Evolutionary conservation across 2,888 invertebrate genomes (phyloP), one percentile per base, ranked within the genome.

Genomic region (Ceramica pisi): DNA sequence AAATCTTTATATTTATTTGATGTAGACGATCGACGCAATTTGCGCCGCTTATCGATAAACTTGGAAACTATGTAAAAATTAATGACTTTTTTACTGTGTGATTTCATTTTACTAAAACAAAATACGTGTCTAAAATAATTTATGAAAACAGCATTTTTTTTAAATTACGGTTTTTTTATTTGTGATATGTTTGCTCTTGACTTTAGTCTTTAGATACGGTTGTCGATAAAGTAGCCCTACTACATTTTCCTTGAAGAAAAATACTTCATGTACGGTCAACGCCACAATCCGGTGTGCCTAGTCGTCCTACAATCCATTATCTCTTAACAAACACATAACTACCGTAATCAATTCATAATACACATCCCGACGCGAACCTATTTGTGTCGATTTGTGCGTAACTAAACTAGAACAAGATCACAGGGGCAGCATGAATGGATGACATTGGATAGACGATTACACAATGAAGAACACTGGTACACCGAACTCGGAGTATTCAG

Each of bases 351-450:
- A 75, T 81, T 76, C 63, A 65, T 76, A 78, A 78, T 62, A 75
- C 48, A 72, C 73, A 85, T 81, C 67, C 81, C 67, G 68, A 48
- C 68, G 53, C 55, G 64, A 53, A 67, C 51, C 59, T 70, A 75
- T 80, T 66, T 75, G 69, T 72, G 60, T 69, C 70, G 68, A 72
- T 69, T 82, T 72, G 72, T 57, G 75, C 84, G 76, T 83, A 75
- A 70, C 82, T 68, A 83, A 83, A 82, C 63, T 76, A 79, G 83
- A 86, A 74, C 82, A 80, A 81, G 84, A 81, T 79, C 81, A 78
- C 78, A 77, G 75, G 74, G 72, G 73, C 79, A 81, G 75, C 73
- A 75, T 81, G 79, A 86, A 85, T 80, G 68, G 85, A 51, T 86
- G 87, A 86, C 85, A 86, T 86, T 86, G 85, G 72, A 35, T 56